These are phyloP conservation scores for Cyprinodon variegatus DNA, from an alignment of 2,113 vertebrate species.

Conservation along the genomic window DNA sequence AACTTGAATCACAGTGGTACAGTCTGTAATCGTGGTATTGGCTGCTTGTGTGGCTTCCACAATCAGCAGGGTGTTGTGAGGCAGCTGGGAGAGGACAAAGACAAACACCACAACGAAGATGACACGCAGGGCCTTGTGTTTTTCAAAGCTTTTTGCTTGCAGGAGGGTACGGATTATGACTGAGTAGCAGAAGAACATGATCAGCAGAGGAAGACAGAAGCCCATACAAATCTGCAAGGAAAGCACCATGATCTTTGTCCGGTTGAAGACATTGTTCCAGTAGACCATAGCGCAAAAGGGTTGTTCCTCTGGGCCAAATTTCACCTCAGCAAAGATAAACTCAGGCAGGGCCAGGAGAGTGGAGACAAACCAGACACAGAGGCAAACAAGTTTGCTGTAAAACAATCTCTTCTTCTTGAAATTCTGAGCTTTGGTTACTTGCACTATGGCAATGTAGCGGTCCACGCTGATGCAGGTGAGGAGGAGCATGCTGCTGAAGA, in stretches of 20 bases:
- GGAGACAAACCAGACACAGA: constrained; percentile 81
- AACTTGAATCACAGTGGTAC: constrained; percentile 56
- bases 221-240: constrained; percentile 85
- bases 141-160: constrained; percentile 85
- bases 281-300: constrained; percentile 79
- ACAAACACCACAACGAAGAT: constrained; percentile 82
- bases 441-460: constrained; percentile 87
- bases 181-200: constrained; percentile 87
- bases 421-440: constrained; percentile 80
- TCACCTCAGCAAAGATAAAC: constrained; percentile 82
- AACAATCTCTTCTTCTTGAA: constrained; percentile 79
- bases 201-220: constrained; percentile 84
- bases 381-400: constrained; percentile 82
- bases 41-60: constrained; percentile 78
- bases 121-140: constrained; percentile 88
- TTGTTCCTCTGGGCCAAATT: rapidly evolving
- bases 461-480: constrained; percentile 91
- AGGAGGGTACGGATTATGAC: constrained; percentile 86
- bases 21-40: constrained; percentile 63
- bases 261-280: constrained; percentile 34
- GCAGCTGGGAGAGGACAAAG: constrained; percentile 89
- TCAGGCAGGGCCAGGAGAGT: constrained; percentile 84
- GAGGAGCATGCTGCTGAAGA: constrained; percentile 88
- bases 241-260: constrained; percentile 78
- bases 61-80: constrained; percentile 83